Conservation (phyloP, 2,113 vertebrate genomes). For the Notarius quadriscutis region DNA sequence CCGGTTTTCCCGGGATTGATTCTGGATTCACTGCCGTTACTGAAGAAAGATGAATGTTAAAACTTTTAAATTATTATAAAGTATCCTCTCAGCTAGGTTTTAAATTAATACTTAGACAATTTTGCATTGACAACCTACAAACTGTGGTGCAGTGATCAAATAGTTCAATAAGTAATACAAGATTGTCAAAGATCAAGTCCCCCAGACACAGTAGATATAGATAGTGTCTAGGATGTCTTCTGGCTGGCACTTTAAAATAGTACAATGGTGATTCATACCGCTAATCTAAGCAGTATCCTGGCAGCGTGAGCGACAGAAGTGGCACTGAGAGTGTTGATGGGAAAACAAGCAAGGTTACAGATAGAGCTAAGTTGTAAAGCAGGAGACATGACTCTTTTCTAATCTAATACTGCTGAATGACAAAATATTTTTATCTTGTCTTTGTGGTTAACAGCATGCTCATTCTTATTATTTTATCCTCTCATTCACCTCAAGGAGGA, state of each 20-base stretch:
- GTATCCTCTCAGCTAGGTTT: background rate
- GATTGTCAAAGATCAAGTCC: slow-evolving; percentile 7
- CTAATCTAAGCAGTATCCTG: slow-evolving; percentile 39
- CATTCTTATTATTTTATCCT: slow-evolving; percentile 39
- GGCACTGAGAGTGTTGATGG: slow-evolving; percentile 39
- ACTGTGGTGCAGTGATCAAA: background rate
- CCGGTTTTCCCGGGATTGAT: background rate
- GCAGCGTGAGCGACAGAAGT: slow-evolving; percentile 30
- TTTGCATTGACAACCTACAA: background rate
- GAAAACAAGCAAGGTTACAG: slow-evolving; percentile 27
- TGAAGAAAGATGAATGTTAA: background rate
- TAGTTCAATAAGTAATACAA: background rate
- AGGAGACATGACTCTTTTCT: slow-evolving; percentile 2
- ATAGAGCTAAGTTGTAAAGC: slow-evolving; percentile 35
- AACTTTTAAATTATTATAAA: background rate
- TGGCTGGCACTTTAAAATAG: slow-evolving; percentile 45
- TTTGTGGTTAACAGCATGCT: slow-evolving; percentile 28
- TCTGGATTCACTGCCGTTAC: background rate
- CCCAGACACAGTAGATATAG: slow-evolving; percentile 8
- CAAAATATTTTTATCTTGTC: slow-evolving; percentile 30
- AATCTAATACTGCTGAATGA: slow-evolving; percentile 3
- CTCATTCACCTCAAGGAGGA: slow-evolving; percentile 39
- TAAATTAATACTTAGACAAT: background rate
- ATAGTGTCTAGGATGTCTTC: slow-evolving; percentile 33
- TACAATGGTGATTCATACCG: slow-evolving; percentile 48